A percentile compares a stretch with the other conserved stretches of the same genome.
Conservation (phyloP, 2,797 vertebrate genomes). For the Melanotaenia pygmaea region DNA sequence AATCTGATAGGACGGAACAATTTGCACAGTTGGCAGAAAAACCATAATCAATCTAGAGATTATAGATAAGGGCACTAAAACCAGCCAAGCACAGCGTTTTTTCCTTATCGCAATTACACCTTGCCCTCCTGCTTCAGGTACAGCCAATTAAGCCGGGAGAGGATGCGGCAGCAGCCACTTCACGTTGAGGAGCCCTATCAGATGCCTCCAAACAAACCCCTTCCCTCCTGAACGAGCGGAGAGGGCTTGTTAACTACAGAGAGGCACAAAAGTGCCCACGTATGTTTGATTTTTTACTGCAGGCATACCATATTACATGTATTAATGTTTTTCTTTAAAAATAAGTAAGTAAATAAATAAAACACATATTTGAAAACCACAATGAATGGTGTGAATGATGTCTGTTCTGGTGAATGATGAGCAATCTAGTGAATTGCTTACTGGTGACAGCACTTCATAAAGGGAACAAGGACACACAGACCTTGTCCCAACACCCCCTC, state of each 20-base stretch:
- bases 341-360: neutral
- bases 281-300: conserved; percentile 1
- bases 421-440: conserved; percentile 11
- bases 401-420: conserved; percentile 14
- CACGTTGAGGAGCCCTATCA: conserved; percentile 61
- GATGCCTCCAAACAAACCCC: conserved; percentile 45
- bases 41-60: conserved; percentile 83
- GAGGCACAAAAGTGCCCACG: conserved; percentile 16
- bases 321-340: conserved; percentile 9
- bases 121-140: conserved; percentile 78
- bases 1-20: conserved; percentile 77
- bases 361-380: conserved; percentile 7
- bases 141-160: conserved; percentile 77
- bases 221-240: conserved; percentile 28
- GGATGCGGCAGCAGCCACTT: conserved; percentile 64
- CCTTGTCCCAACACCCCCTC: conserved; percentile 30
- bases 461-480: conserved; percentile 45
- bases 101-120: conserved; percentile 82
- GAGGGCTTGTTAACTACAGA: conserved; percentile 40
- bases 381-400: conserved; percentile 1
- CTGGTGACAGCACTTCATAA: conserved; percentile 31
- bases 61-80: conserved; percentile 83
- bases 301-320: conserved; percentile 1
- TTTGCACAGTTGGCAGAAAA: conserved; percentile 81
- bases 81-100: conserved; percentile 76